Evolutionary conservation across 2,888 invertebrate genomes (phyloP).

Genomic region (Brachyopa scutellaris): DNA sequence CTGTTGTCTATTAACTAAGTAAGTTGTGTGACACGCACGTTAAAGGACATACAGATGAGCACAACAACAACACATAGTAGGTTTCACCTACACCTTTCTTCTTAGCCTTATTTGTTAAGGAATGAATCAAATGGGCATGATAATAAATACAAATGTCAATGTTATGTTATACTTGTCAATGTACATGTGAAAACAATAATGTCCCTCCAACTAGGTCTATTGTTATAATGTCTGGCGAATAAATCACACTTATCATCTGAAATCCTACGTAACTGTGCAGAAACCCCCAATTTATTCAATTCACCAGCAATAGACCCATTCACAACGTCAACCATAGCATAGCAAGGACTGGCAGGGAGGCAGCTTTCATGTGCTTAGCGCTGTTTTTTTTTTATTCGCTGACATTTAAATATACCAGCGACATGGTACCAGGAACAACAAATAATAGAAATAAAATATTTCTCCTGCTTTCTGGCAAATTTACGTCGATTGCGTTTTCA

Average conservation of each 20-base stretch:
- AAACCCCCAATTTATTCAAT: neutral
- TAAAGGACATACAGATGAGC: no score
- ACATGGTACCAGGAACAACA: conserved; percentile 17
- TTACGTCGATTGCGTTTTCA: conserved; percentile 33
- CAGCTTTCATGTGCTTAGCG: neutral
- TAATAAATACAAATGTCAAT: neutral
- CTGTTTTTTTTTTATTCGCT: neutral
- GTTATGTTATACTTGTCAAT: neutral
- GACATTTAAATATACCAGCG: neutral
- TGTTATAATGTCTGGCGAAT: no score
- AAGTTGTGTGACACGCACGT: neutral
- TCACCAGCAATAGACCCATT: neutral
- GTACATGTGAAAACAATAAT: no score
- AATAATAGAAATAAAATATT: neutral
- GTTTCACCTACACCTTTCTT: no score
- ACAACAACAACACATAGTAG: no score
- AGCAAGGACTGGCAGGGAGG: neutral
- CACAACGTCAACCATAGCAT: neutral
- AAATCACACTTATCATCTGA: no score
- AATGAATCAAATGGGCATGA: neutral
- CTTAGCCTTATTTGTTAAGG: neutral
- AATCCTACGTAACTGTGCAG: no score
- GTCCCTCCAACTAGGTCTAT: no score
- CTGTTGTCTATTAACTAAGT: neutral
- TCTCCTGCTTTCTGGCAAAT: neutral